phyloP scores from a whole-genome alignment of 2,888 invertebrate genomes.

The Alcis repandata region DNA sequence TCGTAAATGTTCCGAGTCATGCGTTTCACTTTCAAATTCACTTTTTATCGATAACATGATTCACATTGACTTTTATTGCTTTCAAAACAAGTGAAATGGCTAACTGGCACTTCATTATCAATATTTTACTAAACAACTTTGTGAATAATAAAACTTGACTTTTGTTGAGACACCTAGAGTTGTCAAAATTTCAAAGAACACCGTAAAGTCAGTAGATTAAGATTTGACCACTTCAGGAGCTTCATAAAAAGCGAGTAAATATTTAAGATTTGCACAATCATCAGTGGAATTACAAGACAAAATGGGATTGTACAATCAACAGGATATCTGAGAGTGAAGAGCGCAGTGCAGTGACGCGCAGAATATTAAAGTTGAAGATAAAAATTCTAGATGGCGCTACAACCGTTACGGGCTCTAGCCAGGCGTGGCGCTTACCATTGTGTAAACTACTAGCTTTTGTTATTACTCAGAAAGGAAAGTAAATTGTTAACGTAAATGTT shows the following conservation, averaged over 20 bases:
- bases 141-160: background rate
- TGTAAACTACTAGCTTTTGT: background rate
- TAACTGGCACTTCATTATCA: slow-evolving; percentile 16
- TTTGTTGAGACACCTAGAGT: background rate
- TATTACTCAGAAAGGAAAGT: too few relatives aligned
- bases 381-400: too few relatives aligned
- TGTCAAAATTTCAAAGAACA: too few relatives aligned
- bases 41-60: slow-evolving; percentile 47
- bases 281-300: background rate
- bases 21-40: slow-evolving; percentile 50
- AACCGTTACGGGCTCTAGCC: too few relatives aligned
- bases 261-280: too few relatives aligned
- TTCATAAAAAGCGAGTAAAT: too few relatives aligned
- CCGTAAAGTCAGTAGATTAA: too few relatives aligned
- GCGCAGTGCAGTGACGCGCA: background rate
- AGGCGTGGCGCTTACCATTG: background rate
- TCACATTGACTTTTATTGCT: slow-evolving; percentile 46
- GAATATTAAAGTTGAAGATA: too few relatives aligned
- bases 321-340: background rate
- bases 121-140: background rate
- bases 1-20: slow-evolving; percentile 43
- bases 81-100: slow-evolving; percentile 39
- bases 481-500: too few relatives aligned
- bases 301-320: background rate
- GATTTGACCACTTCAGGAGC: too few relatives aligned